Evolutionary conservation across 2,797 vertebrate genomes (phyloP).

Genomic region (Chrosomus eos): DNA sequence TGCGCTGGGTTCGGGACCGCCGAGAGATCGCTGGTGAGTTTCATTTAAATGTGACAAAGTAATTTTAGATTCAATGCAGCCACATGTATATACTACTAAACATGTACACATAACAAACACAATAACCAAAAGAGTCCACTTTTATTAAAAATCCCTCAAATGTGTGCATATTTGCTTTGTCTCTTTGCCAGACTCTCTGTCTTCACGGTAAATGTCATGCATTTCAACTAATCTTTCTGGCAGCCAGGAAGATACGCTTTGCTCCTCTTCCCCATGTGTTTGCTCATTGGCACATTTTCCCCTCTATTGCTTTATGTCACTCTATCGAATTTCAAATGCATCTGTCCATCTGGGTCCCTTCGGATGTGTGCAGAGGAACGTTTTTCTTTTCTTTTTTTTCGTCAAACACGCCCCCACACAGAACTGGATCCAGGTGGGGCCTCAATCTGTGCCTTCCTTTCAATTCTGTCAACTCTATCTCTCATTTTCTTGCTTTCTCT

Average conservation of each 20-base stretch:
- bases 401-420: constrained; percentile 62
- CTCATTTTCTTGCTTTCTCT: constrained; percentile 36
- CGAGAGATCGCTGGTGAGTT: constrained; percentile 84
- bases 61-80: background rate
- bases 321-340: constrained; percentile 45
- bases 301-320: constrained; percentile 49
- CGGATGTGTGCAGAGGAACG: background rate
- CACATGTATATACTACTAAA: constrained; percentile 2
- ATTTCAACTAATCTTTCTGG: constrained; percentile 48
- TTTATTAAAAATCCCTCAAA: background rate
- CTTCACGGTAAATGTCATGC: constrained; percentile 32
- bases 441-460: constrained; percentile 28
- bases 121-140: background rate
- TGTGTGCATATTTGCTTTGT: constrained; percentile 21
- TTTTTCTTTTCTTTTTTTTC: background rate
- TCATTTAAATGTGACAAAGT: constrained; percentile 1
- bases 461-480: constrained; percentile 26
- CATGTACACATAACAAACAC: constrained; percentile 36
- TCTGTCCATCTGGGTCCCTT: constrained; percentile 52
- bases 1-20: constrained; percentile 87
- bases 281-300: constrained; percentile 12
- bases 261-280: constrained; percentile 7
- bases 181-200: constrained; percentile 7
- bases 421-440: constrained; percentile 48
- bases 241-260: background rate